Conservation (phyloP, 2,888 invertebrate species). For the Melanchra persicariae region DNA sequence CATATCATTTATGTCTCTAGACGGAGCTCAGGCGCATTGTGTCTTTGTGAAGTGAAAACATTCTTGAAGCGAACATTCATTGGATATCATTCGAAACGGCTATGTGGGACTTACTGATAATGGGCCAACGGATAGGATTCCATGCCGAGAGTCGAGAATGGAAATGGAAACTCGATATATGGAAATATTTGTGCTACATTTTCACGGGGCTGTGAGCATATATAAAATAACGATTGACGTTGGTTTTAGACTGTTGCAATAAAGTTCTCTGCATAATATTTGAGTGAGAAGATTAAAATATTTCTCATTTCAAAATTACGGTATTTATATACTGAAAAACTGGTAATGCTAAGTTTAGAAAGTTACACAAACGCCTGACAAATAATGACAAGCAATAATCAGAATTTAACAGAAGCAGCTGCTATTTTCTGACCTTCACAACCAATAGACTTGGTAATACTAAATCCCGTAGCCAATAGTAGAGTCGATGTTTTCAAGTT, state of each 20-base stretch:
- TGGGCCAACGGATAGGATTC: not conserved
- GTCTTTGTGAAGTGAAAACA: not conserved
- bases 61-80: not conserved
- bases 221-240: not conserved
- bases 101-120: not conserved
- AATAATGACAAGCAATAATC: not conserved
- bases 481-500: too few species aligned
- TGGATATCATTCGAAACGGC: not conserved
- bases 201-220: not conserved
- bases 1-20: slow-evolving; percentile 10
- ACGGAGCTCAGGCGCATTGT: slow-evolving; percentile 13
- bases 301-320: too few species aligned
- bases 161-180: not conserved
- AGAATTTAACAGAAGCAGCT: too few species aligned
- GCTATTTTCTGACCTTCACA: too few species aligned
- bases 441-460: too few species aligned
- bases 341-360: too few species aligned
- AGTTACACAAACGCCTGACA: slow-evolving; percentile 15
- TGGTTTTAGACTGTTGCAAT: not conserved
- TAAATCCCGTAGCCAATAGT: too few species aligned
- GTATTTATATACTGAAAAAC: too few species aligned
- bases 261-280: too few species aligned
- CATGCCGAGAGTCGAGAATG: not conserved
- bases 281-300: too few species aligned
- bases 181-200: not conserved